These are phyloP conservation scores for Meteorus cinctellus DNA, from an alignment of 2,888 invertebrate genomes.

Conservation along the genomic window DNA sequence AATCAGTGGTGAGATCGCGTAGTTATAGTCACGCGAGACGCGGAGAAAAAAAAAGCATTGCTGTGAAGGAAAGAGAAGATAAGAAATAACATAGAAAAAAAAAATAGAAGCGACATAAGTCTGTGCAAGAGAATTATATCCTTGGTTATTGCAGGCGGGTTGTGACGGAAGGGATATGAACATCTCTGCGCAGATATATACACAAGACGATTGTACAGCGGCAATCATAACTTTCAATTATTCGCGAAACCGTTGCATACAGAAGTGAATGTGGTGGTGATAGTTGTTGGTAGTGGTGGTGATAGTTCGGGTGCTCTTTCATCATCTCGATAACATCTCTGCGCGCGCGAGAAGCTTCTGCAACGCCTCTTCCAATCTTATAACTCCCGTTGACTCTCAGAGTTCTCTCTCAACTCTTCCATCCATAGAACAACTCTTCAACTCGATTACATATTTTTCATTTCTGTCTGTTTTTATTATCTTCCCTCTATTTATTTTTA, in stretches of 20 bases:
- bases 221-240: conserved; percentile 62
- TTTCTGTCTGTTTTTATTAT: conserved; percentile 15
- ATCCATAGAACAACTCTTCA: conserved; percentile 24
- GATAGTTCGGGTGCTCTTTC: conserved; percentile 50
- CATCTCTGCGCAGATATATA: not conserved
- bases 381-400: conserved; percentile 20
- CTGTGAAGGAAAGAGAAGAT: not conserved
- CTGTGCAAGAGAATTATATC: conserved; percentile 12
- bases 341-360: conserved; percentile 38
- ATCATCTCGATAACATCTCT: conserved; percentile 61
- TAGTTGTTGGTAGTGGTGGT: not conserved
- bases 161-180: not conserved
- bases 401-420: conserved; percentile 18
- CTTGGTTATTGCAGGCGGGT: conserved; percentile 11
- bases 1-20: conserved; percentile 19
- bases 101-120: not conserved
- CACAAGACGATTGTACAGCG: conserved; percentile 5
- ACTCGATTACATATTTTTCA: conserved; percentile 12
- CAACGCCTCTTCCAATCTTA: conserved; percentile 42
- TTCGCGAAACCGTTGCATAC: conserved; percentile 50
- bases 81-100: not conserved
- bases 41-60: not conserved
- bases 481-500: conserved; percentile 12
- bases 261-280: conserved; percentile 3
- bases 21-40: conserved; percentile 34